Conservation (phyloP, 2,888 invertebrate species). For the Ashinkailepas kermadecensis region DNA sequence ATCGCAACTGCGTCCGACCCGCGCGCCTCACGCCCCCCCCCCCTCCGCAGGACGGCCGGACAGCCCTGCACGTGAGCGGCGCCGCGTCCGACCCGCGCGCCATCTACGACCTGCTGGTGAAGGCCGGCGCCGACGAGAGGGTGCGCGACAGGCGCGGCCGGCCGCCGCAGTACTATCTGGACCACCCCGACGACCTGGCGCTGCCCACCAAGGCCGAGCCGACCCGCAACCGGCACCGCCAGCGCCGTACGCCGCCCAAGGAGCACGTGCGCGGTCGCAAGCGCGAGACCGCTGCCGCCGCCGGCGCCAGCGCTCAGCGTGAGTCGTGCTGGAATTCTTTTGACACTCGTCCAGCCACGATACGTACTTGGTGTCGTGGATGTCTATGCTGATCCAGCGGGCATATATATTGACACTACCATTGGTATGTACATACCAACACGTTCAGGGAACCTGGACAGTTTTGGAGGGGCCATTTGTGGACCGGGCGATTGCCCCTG, state of each 20-base stretch:
- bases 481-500: too few relatives aligned
- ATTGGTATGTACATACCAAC: too few relatives aligned
- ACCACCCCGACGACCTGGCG: conserved; percentile 9
- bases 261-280: neutral
- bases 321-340: neutral
- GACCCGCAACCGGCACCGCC: neutral
- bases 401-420: too few relatives aligned
- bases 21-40: too few relatives aligned
- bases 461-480: too few relatives aligned
- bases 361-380: too few relatives aligned
- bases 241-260: conserved; percentile 3
- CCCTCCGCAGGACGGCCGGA: conserved; percentile 64
- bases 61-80: conserved; percentile 71
- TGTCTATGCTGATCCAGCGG: too few relatives aligned
- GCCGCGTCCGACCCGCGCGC: conserved; percentile 52
- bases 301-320: neutral
- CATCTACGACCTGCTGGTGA: conserved; percentile 54
- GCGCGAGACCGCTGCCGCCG: neutral
- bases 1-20: too few relatives aligned
- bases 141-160: conserved; percentile 38
- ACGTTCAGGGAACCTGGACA: too few relatives aligned
- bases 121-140: conserved; percentile 56
- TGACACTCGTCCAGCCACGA: too few relatives aligned
- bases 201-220: conserved; percentile 17
- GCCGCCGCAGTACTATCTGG: neutral